Evolutionary conservation across 2,888 invertebrate species (phyloP).

Genomic region (Pristionchus entomophagus): DNA sequence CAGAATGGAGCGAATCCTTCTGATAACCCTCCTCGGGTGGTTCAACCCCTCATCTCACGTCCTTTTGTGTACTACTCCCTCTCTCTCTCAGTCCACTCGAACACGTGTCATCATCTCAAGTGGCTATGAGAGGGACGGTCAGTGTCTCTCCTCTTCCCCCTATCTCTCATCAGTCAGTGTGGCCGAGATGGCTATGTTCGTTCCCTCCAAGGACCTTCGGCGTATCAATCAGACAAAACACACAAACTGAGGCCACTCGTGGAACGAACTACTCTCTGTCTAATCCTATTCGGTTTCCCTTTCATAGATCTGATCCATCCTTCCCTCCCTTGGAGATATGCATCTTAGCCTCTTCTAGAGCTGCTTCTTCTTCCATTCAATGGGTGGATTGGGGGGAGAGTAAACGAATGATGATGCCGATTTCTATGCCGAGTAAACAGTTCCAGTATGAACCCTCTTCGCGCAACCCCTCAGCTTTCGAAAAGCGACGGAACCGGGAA

Average conservation of each 20-base stretch:
- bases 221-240: slow-evolving; percentile 33
- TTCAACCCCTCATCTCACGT: background rate
- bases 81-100: slow-evolving; percentile 23
- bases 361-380: background rate
- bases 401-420: slow-evolving; percentile 20
- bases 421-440: slow-evolving; percentile 2
- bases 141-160: background rate
- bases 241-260: background rate
- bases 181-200: background rate
- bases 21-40: background rate
- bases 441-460: slow-evolving; percentile 2
- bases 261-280: slow-evolving; percentile 8
- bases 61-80: slow-evolving; percentile 14
- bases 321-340: slow-evolving; percentile 23
- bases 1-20: no score
- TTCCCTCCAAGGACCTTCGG: slow-evolving; percentile 16
- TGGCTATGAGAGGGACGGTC: slow-evolving; percentile 31
- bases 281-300: background rate
- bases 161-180: background rate
- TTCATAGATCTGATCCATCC: background rate
- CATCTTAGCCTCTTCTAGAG: slow-evolving; percentile 34
- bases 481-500: background rate
- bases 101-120: slow-evolving; percentile 33
- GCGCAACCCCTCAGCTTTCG: background rate
- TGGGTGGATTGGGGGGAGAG: background rate